These are phyloP conservation scores for Eriosoma lanigerum DNA, from an alignment of 1,140 invertebrate species.

Conservation along the genomic window DNA sequence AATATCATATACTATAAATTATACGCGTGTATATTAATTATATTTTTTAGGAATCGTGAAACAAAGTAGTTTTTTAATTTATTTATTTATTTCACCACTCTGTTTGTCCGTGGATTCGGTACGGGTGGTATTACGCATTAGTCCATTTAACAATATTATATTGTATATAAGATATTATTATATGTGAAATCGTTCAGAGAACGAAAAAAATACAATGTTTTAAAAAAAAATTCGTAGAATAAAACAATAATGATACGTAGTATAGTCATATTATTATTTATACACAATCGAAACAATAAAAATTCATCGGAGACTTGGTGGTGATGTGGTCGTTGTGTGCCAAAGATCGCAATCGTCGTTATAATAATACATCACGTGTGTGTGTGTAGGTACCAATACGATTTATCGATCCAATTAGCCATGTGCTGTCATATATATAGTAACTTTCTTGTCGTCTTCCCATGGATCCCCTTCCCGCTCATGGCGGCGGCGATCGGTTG, in stretches of 20 bases:
- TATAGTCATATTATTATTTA: too few species aligned
- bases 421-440: conserved; percentile 7
- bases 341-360: conserved; percentile 45
- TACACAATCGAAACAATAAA: conserved; percentile 27
- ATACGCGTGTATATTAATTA: background rate
- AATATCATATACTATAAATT: background rate
- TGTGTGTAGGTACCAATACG: background rate
- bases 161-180: too few species aligned
- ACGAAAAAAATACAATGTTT: too few species aligned
- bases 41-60: background rate
- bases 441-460: conserved; percentile 27
- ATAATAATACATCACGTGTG: background rate
- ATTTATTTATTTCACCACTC: background rate
- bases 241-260: too few species aligned
- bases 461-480: conserved; percentile 1
- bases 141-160: too few species aligned
- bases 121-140: too few species aligned
- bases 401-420: conserved; percentile 51
- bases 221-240: too few species aligned
- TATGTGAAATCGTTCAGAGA: too few species aligned
- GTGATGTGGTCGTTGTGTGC: conserved; percentile 14
- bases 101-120: background rate
- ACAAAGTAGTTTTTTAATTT: background rate
- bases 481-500: background rate
- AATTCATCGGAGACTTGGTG: background rate